Conservation (phyloP, 2,113 vertebrate species). For the Bubo scandiacus region DNA sequence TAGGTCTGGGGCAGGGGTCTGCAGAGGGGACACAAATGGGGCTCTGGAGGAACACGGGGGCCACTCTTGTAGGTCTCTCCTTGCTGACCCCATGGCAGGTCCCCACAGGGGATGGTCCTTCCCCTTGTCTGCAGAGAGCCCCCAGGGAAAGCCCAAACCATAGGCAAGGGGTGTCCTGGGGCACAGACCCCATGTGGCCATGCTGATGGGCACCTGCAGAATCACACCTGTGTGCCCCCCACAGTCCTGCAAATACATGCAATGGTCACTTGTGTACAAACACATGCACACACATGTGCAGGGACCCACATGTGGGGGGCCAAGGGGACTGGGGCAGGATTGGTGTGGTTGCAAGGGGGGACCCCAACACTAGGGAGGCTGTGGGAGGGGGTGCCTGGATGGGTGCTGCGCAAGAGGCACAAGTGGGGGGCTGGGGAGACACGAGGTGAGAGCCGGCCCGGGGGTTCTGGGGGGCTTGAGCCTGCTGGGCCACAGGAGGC, state of each 20-base stretch:
- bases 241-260: not conserved
- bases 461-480: not conserved
- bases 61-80: not conserved
- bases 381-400: not conserved
- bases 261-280: not conserved
- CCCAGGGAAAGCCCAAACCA: not conserved
- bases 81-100: not conserved
- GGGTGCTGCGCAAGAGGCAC: constrained; percentile 57
- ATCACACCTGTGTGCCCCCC: not conserved
- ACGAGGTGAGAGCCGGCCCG: fast-evolving
- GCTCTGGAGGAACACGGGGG: fast-evolving
- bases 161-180: fast-evolving
- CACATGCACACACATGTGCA: fast-evolving
- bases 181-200: fast-evolving
- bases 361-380: not conserved
- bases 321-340: not conserved
- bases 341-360: not conserved
- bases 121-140: not conserved
- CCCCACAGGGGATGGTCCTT: not conserved
- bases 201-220: not conserved
- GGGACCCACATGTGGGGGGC: not conserved
- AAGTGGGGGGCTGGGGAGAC: not conserved
- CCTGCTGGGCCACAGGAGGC: not conserved
- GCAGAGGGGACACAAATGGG: not conserved
- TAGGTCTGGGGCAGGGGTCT: not conserved